Evolutionary conservation across 2,797 vertebrate genomes (phyloP), one percentile per base, ranked within the genome.

Genomic region (Columba guinea): DNA sequence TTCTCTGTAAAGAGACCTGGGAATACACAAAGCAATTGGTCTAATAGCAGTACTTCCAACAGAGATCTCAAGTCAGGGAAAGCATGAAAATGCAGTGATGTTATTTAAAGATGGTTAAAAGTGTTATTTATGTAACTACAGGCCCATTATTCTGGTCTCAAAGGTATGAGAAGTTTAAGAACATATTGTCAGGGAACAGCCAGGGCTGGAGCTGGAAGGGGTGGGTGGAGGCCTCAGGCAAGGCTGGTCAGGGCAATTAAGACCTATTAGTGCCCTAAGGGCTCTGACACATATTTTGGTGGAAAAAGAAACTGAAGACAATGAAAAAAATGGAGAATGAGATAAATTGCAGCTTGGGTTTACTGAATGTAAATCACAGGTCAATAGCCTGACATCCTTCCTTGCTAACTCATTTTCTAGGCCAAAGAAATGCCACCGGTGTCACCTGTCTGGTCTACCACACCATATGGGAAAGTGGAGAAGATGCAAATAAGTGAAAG

Each of bases 331-430:
- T 35, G 27, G 55, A 78, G 83, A 91, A 91, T 23, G 58, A 81
- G 69, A 90, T 35, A 84, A 91, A 93, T 60, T 88, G 76, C 69
- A 86, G 27, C 53, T 80, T 80, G 59, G 34, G 10, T 91, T 94
- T 96, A 46, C 69, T 62, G 79, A 75, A 60, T 90, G 91, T 88
- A 88, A 78, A 64, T 86, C 0, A 5, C 64, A 86, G 88, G 67
- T 87, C 46, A 94, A 85, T 84, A 75, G 58, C 27, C 46, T 64
- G 65, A 78, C 34, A 77, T 88, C 58, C 74, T 89, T 91, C 68
- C 74, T 71, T 86, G 82, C 79, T 71, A 86, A 41, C 32, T 87
- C 74, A 51, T 84, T 95, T 94, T 88, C 82, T 86, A 95, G 91
- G 88, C 69, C 78, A 91, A 93, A 90, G 91, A 85, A 94, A 94